Conservation (phyloP, 2,113 vertebrate genomes). For the Blennius ocellaris region DNA sequence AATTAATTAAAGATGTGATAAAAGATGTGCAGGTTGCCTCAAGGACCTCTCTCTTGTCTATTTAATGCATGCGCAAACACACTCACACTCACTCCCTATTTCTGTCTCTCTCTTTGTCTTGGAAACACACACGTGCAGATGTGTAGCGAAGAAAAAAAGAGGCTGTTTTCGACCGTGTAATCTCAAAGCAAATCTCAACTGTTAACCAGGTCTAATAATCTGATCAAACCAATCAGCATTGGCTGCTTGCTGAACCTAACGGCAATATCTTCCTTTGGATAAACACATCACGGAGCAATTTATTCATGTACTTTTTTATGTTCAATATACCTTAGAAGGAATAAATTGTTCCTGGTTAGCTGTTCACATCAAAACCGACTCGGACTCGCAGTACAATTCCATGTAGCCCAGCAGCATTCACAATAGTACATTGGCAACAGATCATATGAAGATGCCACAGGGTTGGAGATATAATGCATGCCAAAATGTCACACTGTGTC, state of each 20-base stretch:
- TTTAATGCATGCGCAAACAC: slow-evolving; percentile 66
- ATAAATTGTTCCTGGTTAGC: slow-evolving; percentile 59
- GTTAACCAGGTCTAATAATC: slow-evolving; percentile 51
- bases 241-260: slow-evolving; percentile 35
- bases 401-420: slow-evolving; percentile 31
- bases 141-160: slow-evolving; percentile 4
- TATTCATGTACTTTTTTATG: slow-evolving; percentile 41
- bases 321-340: slow-evolving; percentile 43
- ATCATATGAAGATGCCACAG: slow-evolving; percentile 39
- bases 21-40: slow-evolving; percentile 73
- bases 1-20: slow-evolving; percentile 81
- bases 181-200: slow-evolving; percentile 53
- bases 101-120: slow-evolving; percentile 37
- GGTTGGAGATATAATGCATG: slow-evolving; percentile 42
- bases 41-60: slow-evolving; percentile 68
- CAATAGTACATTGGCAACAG: slow-evolving; percentile 30
- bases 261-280: slow-evolving; percentile 57
- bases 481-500: slow-evolving; percentile 56
- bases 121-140: background rate
- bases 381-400: slow-evolving; percentile 22
- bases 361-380: slow-evolving; percentile 40
- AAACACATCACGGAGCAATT: slow-evolving; percentile 47
- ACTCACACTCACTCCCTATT: slow-evolving; percentile 19
- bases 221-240: slow-evolving; percentile 48
- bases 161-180: slow-evolving; percentile 29